Evolutionary conservation across 2,113 vertebrate genomes (phyloP).

Genomic region (Turnix velox): DNA sequence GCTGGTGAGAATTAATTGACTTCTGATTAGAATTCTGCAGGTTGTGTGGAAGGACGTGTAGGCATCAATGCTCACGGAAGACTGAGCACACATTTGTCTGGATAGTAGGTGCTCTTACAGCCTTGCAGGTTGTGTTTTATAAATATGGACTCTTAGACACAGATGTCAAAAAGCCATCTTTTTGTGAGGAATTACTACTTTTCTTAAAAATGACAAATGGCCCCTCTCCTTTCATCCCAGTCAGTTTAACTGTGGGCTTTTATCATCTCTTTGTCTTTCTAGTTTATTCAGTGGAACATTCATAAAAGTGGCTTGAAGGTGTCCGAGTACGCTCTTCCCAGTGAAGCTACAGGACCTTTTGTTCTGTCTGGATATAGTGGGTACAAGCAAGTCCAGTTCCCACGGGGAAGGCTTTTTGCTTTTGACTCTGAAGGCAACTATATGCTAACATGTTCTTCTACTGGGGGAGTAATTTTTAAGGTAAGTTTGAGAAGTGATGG

Average conservation of each 20-base stretch:
- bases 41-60: not conserved
- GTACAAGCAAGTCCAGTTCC: conserved; percentile 94
- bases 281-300: conserved; percentile 99
- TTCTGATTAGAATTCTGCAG: not conserved
- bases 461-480: conserved; percentile 88
- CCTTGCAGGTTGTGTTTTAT: not conserved
- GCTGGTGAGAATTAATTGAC: not conserved
- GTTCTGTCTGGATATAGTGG: conserved; percentile 94
- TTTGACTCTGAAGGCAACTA: conserved; percentile 96
- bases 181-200: not conserved
- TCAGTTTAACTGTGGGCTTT: not conserved
- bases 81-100: not conserved
- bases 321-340: conserved; percentile 81
- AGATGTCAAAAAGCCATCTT: not conserved
- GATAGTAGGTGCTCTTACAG: not conserved
- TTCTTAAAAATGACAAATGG: not conserved
- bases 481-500: conserved; percentile 58
- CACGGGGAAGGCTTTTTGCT: conserved; percentile 90
- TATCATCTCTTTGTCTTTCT: not conserved
- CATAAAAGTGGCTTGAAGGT: conserved; percentile 93
- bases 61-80: not conserved
- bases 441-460: conserved; percentile 88
- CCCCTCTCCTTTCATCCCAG: not conserved
- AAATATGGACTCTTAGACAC: not conserved
- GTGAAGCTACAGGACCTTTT: conserved; percentile 92